Evolutionary conservation across 53 echinoderm and acorn worm species (phyloP), one percentile per base, ranked within the genome.

Genomic region (Stichopus horrens): DNA sequence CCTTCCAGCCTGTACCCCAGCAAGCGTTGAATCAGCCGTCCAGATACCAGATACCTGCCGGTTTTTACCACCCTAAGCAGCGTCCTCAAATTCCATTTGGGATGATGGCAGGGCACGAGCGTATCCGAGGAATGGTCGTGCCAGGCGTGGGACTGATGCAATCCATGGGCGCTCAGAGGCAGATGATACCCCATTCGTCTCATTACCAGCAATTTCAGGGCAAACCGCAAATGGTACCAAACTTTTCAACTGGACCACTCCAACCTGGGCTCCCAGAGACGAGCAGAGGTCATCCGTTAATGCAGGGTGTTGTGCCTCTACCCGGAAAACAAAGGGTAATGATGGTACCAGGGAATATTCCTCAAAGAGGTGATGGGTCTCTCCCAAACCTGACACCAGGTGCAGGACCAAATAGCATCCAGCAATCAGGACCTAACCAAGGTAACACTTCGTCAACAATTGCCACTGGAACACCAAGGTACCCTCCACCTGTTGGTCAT

Each of bases 1-100:
- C 81, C 81, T 81, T 81, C 58, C 81, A 81, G n/a, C 81, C 81
- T 52, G 81, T 81, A 81, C 81, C 81, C 19, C 81, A 81, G 55
- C 81, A 81, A 71, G 71, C 71, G n/a, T 18, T 71, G 6, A 13
- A 13, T 16, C 71, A 71, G 18, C 71, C 18, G 18, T 20, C 71
- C 14, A 71, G 71, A 71, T 71, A 16, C n/a, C 71, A 16, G n/a
- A 6, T 1, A 59, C 71, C 71, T 2, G 6, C 71, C 18, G 71
- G 71, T 16, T 71, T 71, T 71, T n/a, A 71, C 19, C 21, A 21
- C n/a, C 81, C 57, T 21, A 56, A 81, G 18, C 81, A 81, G 19
- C 57, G 57, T 57, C 81, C 56, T 57, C 81, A 53, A 20, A 21
- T 81, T 2, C 58, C 81, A 7, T 58, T 19, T 21, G 56, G 81